Evolutionary conservation across 2,797 vertebrate genomes (phyloP), one percentile per base, ranked within the genome.

Genomic region (Loris lydekkerianus): DNA sequence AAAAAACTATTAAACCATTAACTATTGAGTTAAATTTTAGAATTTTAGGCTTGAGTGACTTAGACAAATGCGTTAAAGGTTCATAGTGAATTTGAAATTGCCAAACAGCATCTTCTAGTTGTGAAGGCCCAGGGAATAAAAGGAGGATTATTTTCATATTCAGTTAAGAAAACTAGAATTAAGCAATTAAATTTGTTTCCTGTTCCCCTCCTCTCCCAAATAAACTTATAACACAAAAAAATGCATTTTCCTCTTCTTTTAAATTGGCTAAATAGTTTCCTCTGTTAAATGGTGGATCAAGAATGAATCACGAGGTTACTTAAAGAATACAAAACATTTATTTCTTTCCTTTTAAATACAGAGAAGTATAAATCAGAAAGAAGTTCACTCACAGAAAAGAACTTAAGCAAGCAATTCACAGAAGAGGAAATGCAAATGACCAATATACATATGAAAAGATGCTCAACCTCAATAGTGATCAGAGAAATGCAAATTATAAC

Each of bases 341-440:
- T 73, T 14, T 89, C 65, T 76, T 81, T 82, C 21, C 77, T 87
- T 72, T 92, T 67, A 91, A 93, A 76, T 73, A 84, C 29, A 90
- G 46, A 80, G 9, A 67, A 80, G 7, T 84, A 86, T 78, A 83
- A 75, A 94, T 87, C 58, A 82, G 88, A 84, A 67, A 81, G 69
- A 82, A 73, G 80, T 80, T 31, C 49, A 81, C 14, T 89, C 65
- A 88, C 56, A 53, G 43, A 76, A 87, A 94, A 86, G 43, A 37
- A 80, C 31, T 23, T 34, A 65, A 91, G 49, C n/a, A 88, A 91
- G 46, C 56, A 86, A 80, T 70, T 93, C 90, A 91, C 75, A 89
- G 63, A 89, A 86, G 69, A 91, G 78, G 73, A 96, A 83, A 93
- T 93, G 86, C 75, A 91, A 88, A 94, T 94, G 49, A 92, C 53